phyloP scores from a whole-genome alignment of 2,888 invertebrate species.

The Bugula neritina region DNA sequence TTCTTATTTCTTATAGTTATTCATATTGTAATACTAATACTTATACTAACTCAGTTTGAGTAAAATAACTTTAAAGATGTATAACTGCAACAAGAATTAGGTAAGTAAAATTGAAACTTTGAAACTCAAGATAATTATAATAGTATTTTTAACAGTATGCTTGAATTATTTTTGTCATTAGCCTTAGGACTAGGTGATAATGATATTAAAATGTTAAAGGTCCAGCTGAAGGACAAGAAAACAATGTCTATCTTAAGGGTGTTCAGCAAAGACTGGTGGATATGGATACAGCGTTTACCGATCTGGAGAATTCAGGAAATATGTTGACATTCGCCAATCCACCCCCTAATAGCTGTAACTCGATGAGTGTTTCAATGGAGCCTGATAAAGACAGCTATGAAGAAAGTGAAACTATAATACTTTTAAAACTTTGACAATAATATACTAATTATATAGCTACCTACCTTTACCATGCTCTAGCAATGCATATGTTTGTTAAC shows the following conservation, averaged over 20 bases:
- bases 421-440: too few relatives aligned
- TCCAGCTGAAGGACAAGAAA: constrained; percentile 17
- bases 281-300: constrained; percentile 20
- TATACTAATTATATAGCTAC: too few relatives aligned
- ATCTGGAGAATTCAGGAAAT: constrained; percentile 13
- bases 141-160: neutral
- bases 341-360: neutral
- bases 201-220: too few relatives aligned
- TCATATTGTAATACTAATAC: neutral
- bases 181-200: too few relatives aligned
- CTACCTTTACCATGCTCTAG: too few relatives aligned
- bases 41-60: neutral
- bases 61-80: neutral
- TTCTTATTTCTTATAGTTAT: neutral
- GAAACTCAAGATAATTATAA: neutral
- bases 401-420: neutral
- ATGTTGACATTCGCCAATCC: neutral
- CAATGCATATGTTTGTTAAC: too few relatives aligned
- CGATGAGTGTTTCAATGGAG: constrained; percentile 4
- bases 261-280: neutral
- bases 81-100: neutral
- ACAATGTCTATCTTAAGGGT: constrained; percentile 11
- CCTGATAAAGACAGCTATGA: constrained; percentile 19
- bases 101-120: neutral
- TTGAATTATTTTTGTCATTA: too few relatives aligned